A percentile compares a stretch with the other conserved stretches of the same genome.
Evolutionary conservation across 2,888 invertebrate species (phyloP).

Genomic region (Meganola albula): DNA sequence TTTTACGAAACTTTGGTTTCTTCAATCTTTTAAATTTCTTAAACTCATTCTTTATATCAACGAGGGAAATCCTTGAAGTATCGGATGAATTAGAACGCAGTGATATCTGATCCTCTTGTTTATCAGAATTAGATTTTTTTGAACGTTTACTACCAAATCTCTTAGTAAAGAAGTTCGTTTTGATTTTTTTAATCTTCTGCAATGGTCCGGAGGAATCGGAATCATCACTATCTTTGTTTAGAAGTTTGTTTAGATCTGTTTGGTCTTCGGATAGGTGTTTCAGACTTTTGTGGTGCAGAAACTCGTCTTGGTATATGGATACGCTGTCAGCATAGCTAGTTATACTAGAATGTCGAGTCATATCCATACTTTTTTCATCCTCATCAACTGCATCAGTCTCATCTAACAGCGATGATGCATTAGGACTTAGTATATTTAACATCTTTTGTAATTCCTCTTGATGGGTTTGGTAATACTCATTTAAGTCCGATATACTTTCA

Average conservation of each 20-base stretch:
- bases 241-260: constrained; percentile 55
- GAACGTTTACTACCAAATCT: constrained; percentile 77
- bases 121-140: constrained; percentile 61
- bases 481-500: constrained; percentile 58
- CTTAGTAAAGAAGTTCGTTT: constrained; percentile 78
- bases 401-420: constrained; percentile 53
- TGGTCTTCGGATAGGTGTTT: constrained; percentile 65
- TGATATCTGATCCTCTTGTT: constrained; percentile 72
- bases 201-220: constrained; percentile 67
- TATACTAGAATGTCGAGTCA: constrained; percentile 45
- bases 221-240: constrained; percentile 74
- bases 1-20: constrained; percentile 55
- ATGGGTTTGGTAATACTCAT: constrained; percentile 59
- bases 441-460: constrained; percentile 62
- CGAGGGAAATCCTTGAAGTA: constrained; percentile 60
- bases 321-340: constrained; percentile 53
- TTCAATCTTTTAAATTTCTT: constrained; percentile 64
- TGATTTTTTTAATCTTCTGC: constrained; percentile 79
- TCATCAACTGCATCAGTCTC: constrained; percentile 57
- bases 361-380: constrained; percentile 51
- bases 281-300: constrained; percentile 52
- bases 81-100: constrained; percentile 72
- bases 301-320: constrained; percentile 61
- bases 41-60: constrained; percentile 61
- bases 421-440: constrained; percentile 57